Evolutionary conservation across 2,113 vertebrate species (phyloP).

Genomic region (Sinocyclocheilus anophthalmus): DNA sequence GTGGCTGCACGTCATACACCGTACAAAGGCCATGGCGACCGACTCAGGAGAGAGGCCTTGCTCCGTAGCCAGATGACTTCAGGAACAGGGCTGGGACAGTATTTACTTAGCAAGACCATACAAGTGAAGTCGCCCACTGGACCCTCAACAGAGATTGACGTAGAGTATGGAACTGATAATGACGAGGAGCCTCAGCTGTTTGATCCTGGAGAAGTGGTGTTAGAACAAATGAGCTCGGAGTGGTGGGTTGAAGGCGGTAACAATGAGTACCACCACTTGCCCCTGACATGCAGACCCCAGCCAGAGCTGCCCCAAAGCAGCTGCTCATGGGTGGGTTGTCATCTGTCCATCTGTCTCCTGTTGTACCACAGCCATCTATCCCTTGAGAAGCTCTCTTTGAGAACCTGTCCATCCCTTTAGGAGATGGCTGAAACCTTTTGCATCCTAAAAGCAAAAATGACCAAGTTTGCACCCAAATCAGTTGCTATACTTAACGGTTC

Average conservation of each 20-base stretch:
- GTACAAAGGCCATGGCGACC: conserved; percentile 65
- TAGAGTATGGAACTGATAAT: conserved; percentile 93
- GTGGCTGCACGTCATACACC: conserved; percentile 46
- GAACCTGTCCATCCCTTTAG: conserved; percentile 34
- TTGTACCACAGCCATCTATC: background rate
- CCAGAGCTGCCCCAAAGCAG: conserved; percentile 64
- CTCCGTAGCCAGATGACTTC: conserved; percentile 72
- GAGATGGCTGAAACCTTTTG: conserved; percentile 70
- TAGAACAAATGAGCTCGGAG: conserved; percentile 78
- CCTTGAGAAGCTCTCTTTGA: background rate
- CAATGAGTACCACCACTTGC: conserved; percentile 71
- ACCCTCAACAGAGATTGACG: conserved; percentile 83
- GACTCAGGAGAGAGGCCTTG: conserved; percentile 76
- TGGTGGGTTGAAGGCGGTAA: conserved; percentile 76
- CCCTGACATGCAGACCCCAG: conserved; percentile 69
- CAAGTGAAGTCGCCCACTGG: conserved; percentile 62
- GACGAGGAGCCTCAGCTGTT: conserved; percentile 75
- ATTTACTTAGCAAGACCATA: conserved; percentile 68
- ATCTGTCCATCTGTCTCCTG: conserved; percentile 54
- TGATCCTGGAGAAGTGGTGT: conserved; percentile 63
- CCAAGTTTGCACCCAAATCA: background rate
- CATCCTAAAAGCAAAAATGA: conserved; percentile 36
- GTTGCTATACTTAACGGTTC: background rate
- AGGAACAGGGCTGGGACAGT: conserved; percentile 54
- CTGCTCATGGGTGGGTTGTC: conserved; percentile 77